phyloP scores from a whole-genome alignment of 2,888 invertebrate genomes.

The Euzophera pinguis region DNA sequence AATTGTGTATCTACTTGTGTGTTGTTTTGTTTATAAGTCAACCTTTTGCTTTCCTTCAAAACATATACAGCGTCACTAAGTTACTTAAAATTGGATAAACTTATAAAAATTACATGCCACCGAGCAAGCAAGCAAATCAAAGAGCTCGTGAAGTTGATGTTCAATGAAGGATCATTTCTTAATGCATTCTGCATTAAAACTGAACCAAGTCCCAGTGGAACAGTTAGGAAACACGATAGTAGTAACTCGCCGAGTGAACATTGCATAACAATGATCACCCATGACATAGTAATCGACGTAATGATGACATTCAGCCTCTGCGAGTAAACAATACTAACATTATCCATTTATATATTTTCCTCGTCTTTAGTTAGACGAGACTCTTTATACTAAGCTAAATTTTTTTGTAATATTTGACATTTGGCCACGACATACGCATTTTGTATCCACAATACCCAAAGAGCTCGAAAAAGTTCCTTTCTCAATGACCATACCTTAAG shows the following conservation, averaged over 20 bases:
- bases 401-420: not conserved
- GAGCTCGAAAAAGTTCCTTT: too few species aligned
- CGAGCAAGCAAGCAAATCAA: too few species aligned
- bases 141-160: too few species aligned
- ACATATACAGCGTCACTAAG: too few species aligned
- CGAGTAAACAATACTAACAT: conserved; percentile 3
- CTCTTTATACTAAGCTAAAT: not conserved
- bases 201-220: conserved; percentile 6
- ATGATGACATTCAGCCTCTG: conserved; percentile 34
- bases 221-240: conserved; percentile 1
- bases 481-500: too few species aligned
- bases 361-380: not conserved
- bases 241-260: not conserved
- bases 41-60: too few species aligned
- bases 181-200: not conserved
- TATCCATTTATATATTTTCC: not conserved
- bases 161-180: not conserved
- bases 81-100: too few species aligned
- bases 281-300: conserved; percentile 34
- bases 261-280: conserved; percentile 29
- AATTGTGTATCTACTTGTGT: too few species aligned
- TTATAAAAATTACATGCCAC: too few species aligned
- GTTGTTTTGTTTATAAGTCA: too few species aligned
- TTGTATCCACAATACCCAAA: too few species aligned
- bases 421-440: not conserved